phyloP scores from a whole-genome alignment of 2,888 invertebrate genomes.

The Philonicus albiceps region DNA sequence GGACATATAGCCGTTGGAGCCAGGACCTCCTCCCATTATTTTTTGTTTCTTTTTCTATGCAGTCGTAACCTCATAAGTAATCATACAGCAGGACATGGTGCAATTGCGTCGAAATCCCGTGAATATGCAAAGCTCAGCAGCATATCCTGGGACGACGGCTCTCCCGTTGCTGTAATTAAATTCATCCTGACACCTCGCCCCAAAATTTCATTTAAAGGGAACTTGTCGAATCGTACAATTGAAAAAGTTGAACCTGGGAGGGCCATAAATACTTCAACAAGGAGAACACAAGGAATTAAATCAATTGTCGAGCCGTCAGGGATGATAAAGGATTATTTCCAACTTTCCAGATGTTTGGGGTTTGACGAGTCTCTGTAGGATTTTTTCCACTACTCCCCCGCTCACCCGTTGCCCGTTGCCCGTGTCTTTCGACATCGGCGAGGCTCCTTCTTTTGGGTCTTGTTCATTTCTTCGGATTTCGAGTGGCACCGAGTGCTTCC shows the following conservation, averaged over 20 bases:
- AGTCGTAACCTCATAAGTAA: background rate
- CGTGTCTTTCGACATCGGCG: background rate
- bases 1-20: background rate
- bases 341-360: conserved; percentile 50
- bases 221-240: conserved; percentile 35
- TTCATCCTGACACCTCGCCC: background rate
- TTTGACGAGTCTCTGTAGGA: background rate
- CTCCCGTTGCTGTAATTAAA: background rate
- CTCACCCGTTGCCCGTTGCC: too few relatives aligned
- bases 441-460: background rate
- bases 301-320: conserved; percentile 53
- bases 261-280: conserved; percentile 36
- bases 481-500: background rate
- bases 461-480: background rate
- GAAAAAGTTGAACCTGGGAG: conserved; percentile 37
- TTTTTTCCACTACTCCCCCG: background rate
- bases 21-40: background rate
- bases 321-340: conserved; percentile 52
- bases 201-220: conserved; percentile 30
- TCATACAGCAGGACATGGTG: background rate
- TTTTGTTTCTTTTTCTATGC: background rate
- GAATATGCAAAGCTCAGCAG: background rate
- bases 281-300: conserved; percentile 50
- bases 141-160: background rate
- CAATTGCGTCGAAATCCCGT: background rate